phyloP scores from a whole-genome alignment of 2,888 invertebrate species.

The Magallana nippona region DNA sequence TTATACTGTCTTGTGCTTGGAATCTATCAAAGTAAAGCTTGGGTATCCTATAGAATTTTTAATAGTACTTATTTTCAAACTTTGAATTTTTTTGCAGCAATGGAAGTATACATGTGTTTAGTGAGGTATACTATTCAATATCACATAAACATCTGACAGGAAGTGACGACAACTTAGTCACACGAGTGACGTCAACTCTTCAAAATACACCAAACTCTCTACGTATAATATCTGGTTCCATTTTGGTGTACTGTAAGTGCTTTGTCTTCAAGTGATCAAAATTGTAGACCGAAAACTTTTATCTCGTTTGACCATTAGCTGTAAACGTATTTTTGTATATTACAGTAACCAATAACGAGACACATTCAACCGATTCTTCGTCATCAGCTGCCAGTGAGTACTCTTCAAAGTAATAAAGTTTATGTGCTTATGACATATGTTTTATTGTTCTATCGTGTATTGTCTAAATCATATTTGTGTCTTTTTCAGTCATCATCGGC shows the following conservation, averaged over 20 bases:
- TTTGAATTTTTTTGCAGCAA: neutral
- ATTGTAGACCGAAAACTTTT: neutral
- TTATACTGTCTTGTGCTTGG: neutral
- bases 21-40: too few species aligned
- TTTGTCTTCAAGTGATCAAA: neutral
- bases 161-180: conserved; percentile 6
- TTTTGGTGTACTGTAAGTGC: neutral
- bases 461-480: too few species aligned
- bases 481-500: neutral
- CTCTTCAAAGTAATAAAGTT: too few species aligned
- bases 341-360: neutral
- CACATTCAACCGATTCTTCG: neutral
- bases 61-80: too few species aligned
- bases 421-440: too few species aligned
- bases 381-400: neutral
- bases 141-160: neutral
- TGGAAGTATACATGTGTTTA: neutral
- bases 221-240: neutral
- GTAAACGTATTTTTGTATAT: neutral
- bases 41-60: too few species aligned
- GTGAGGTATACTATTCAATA: neutral
- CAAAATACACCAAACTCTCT: neutral
- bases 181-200: neutral
- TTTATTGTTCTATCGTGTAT: too few species aligned
- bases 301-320: neutral